Conservation (phyloP, 2,113 vertebrate genomes). For the Myocastor coypus region DNA sequence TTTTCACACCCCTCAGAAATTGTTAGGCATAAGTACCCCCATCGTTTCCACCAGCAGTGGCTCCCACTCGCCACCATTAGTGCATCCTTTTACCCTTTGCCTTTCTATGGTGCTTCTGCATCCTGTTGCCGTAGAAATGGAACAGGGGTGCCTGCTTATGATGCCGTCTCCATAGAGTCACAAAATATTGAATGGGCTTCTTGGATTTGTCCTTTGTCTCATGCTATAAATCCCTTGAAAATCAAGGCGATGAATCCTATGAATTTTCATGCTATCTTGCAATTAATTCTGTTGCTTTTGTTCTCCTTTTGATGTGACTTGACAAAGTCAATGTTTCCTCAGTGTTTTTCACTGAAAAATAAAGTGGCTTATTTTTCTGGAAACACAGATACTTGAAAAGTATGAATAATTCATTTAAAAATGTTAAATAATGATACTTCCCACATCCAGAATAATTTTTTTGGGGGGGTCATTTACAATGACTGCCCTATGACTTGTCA, state of each 20-base stretch:
- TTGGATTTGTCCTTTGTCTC: neutral
- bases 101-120: conserved; percentile 33
- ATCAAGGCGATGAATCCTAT: neutral
- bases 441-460: neutral
- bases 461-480: neutral
- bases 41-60: neutral
- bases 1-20: neutral
- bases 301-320: neutral
- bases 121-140: conserved; percentile 39
- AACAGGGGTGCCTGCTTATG: neutral
- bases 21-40: neutral
- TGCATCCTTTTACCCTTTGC: neutral
- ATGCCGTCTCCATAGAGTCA: conserved; percentile 66
- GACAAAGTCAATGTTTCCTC: neutral
- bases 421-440: neutral
- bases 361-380: neutral
- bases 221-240: neutral
- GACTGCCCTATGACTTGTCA: neutral
- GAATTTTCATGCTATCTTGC: neutral
- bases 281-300: neutral
- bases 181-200: neutral
- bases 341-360: neutral
- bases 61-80: neutral
- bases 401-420: neutral
- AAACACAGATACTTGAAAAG: neutral